Evolutionary conservation across 1,140 invertebrate genomes (phyloP).

Genomic region (Heliconius eleuchia): DNA sequence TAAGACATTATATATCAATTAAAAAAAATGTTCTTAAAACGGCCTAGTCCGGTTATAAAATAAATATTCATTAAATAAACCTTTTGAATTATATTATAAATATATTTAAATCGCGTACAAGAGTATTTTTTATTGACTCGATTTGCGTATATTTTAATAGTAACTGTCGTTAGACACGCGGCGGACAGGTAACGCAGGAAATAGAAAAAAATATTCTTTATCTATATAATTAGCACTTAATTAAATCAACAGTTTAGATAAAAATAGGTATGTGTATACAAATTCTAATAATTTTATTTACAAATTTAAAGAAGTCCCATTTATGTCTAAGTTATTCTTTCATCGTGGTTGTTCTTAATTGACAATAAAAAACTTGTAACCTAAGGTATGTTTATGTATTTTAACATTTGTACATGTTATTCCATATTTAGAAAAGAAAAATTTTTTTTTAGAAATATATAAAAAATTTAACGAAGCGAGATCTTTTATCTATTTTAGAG

Average conservation of each 20-base stretch:
- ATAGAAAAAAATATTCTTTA: background rate
- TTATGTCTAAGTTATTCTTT: background rate
- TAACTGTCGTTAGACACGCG: background rate
- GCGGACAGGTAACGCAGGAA: background rate
- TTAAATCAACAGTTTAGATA: constrained; percentile 2
- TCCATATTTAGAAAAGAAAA: too few relatives aligned
- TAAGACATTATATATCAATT: background rate
- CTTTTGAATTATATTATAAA: background rate
- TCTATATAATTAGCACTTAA: constrained; percentile 1
- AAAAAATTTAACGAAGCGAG: too few relatives aligned
- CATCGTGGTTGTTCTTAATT: background rate
- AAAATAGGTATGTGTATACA: background rate
- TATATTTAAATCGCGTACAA: background rate
- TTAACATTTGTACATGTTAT: too few relatives aligned
- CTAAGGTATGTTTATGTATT: too few relatives aligned
- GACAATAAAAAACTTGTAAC: too few relatives aligned
- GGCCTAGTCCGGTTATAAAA: background rate
- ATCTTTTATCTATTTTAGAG: too few relatives aligned
- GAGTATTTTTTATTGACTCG: background rate
- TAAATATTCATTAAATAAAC: constrained; percentile 1
- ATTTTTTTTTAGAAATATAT: too few relatives aligned
- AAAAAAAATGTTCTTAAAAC: background rate
- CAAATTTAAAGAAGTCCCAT: background rate
- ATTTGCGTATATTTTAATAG: background rate
- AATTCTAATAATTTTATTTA: background rate